Base-by-base conservation (phyloP, 2,888 invertebrate species). In the Parnassius mnemosyne region DNA sequence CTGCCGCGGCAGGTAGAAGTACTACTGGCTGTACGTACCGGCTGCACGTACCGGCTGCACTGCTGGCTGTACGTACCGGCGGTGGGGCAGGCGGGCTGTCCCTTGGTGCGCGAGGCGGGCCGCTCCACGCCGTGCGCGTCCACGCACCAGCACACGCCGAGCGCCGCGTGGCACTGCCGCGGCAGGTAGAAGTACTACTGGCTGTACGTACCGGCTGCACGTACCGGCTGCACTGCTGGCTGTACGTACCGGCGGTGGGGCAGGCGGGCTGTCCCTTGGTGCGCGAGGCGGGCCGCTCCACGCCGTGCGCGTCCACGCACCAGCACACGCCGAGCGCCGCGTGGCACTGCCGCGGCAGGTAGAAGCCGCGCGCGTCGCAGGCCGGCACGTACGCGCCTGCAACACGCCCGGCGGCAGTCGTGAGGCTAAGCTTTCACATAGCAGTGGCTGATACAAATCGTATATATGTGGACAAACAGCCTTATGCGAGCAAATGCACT, bases 221-320 rank as follows among this genome's bases (percentile, higher is more conserved):
- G n/a, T n/a, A n/a, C n/a, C n/a, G n/a, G n/a, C n/a, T n/a, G n/a
- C n/a, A n/a, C n/a, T n/a, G n/a, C n/a, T n/a, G n/a, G n/a, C n/a
- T n/a, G n/a, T n/a, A n/a, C n/a, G n/a, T 43, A 70, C 77, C 74
- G 49, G 25, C 25, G 25, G 25, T 25, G 25, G 73, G 70, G 61
- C 77, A 78, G 49, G 66, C 68, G 60, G 74, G 75, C 63, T 80
- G 81, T 66, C 84, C 96, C 95, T 82, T 95, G 92, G 96, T 95
- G 80, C 97, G 95, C 70, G 97, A 96, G 81, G 96, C 96, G 71
- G 97, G 94, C 77, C 94, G 95, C 89, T 97, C 97, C 53, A 96
- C 96, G 61, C 97, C 97, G 87, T 97, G 97, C 82, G 96, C 94
- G 91, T 97, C 97, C 71, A 97, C 97, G 91, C 97, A 97, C 97